Percentiles rank a stretch among this genome's conserved stretches.
Evolutionary conservation across 37 sponge, comb jelly and placozoan species (phyloP).

Genomic region (Eunapius fragilis): DNA sequence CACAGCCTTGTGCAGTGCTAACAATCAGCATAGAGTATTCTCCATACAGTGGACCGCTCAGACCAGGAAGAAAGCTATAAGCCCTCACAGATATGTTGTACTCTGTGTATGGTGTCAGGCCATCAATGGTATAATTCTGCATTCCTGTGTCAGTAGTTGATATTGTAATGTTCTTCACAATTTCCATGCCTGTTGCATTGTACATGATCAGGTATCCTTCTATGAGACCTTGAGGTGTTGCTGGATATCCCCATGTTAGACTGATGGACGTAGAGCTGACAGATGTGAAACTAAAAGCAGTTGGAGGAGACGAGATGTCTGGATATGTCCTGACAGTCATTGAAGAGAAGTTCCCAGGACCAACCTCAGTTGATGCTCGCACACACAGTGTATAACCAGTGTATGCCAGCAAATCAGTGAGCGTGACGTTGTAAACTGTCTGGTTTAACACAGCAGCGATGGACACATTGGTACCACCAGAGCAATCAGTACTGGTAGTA

Average conservation of each 20-base stretch:
- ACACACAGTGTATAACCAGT: constrained; percentile 32
- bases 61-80: not conserved
- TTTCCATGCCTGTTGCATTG: too few relatives aligned
- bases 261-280: not conserved
- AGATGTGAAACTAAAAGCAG: not conserved
- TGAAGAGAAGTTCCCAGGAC: constrained; percentile 20
- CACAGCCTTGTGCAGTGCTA: too few relatives aligned
- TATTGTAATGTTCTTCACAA: constrained; percentile 3
- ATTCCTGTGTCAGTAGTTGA: not conserved
- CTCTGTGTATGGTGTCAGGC: not conserved
- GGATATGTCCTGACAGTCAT: not conserved
- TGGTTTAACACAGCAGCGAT: not conserved
- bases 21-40: too few relatives aligned
- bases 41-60: not conserved
- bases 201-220: too few relatives aligned
- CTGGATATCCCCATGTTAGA: too few relatives aligned
- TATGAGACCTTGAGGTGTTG: too few relatives aligned
- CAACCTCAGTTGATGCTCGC: constrained; percentile 34
- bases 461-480: not conserved
- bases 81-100: constrained; percentile 3
- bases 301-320: not conserved
- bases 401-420: constrained; percentile 13
- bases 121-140: not conserved
- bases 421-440: not conserved
- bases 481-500: not conserved